Conservation (phyloP, 2,113 vertebrate species). For the Barbus barbus region DNA sequence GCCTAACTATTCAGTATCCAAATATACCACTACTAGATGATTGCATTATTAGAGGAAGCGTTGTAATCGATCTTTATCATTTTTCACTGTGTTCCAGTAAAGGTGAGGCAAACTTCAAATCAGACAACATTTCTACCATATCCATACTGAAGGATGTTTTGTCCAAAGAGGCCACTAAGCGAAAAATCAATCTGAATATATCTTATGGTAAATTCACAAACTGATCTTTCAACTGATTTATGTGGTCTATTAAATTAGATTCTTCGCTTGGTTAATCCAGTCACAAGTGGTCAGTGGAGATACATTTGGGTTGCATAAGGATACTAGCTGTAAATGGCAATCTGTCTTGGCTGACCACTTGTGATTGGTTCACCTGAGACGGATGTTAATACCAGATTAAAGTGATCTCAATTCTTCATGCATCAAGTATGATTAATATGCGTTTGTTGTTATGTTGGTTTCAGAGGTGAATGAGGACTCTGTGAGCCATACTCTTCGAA, state of each 20-base stretch:
- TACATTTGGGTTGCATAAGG: not conserved
- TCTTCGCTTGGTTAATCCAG: no score
- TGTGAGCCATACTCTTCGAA: conserved; percentile 88
- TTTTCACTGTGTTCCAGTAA: conserved; percentile 77
- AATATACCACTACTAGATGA: no score
- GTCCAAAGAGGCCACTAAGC: conserved; percentile 97
- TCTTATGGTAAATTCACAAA: conserved; percentile 82
- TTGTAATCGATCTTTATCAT: conserved; percentile 27
- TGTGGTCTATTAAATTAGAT: no score
- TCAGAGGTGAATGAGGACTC: conserved; percentile 92
- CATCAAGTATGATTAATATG: not conserved
- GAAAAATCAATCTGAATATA: conserved; percentile 94
- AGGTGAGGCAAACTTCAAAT: conserved; percentile 94
- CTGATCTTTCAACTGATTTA: not conserved
- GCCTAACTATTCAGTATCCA: not conserved
- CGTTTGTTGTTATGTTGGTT: conserved; percentile 23
- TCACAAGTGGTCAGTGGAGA: not conserved
- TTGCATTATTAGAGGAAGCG: no score
- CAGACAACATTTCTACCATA: conserved; percentile 99
- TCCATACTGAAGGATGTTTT: conserved; percentile 97
- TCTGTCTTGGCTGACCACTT: no score
- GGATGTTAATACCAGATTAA: not conserved
- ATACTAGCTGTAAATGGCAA: not conserved
- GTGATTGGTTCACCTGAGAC: not conserved
- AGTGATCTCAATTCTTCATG: not conserved